Conservation (phyloP, 2,113 vertebrate species). For the Prionailurus viverrinus region DNA sequence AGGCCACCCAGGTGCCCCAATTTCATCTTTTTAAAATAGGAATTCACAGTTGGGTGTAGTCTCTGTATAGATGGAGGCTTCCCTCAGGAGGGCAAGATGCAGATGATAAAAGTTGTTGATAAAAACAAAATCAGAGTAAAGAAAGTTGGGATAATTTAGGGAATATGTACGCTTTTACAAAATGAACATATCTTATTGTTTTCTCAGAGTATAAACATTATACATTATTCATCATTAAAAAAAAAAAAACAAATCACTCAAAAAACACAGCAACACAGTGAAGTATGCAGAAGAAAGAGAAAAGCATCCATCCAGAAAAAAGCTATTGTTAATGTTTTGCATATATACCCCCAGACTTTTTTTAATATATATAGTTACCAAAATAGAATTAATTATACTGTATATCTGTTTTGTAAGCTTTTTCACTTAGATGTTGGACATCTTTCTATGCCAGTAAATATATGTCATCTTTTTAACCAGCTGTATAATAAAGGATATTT, state of each 20-base stretch:
- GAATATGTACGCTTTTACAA: background rate
- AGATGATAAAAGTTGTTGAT: background rate
- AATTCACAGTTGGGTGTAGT: slow-evolving; percentile 23
- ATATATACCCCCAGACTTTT: background rate
- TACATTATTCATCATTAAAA: background rate
- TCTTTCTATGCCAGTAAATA: slow-evolving; percentile 25
- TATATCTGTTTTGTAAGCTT: background rate
- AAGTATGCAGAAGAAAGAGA: background rate
- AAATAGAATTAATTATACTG: slow-evolving; percentile 11
- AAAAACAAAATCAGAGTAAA: slow-evolving; percentile 25
- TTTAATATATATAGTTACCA: background rate
- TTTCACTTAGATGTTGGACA: background rate
- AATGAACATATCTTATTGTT: background rate
- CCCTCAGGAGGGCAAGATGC: background rate
- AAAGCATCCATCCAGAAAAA: background rate
- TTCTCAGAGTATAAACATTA: slow-evolving; percentile 49
- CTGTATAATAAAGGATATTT: background rate
- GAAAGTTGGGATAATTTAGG: slow-evolving; percentile 31
- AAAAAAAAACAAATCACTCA: background rate
- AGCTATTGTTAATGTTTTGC: background rate
- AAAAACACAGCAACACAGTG: background rate
- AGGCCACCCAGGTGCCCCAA: background rate
- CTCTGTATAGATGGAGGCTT: background rate
- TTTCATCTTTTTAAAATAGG: slow-evolving; percentile 25
- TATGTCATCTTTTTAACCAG: slow-evolving; percentile 24